These are phyloP conservation scores for Edolisoma coerulescens DNA, from an alignment of 2,113 vertebrate genomes.

Conservation along the genomic window DNA sequence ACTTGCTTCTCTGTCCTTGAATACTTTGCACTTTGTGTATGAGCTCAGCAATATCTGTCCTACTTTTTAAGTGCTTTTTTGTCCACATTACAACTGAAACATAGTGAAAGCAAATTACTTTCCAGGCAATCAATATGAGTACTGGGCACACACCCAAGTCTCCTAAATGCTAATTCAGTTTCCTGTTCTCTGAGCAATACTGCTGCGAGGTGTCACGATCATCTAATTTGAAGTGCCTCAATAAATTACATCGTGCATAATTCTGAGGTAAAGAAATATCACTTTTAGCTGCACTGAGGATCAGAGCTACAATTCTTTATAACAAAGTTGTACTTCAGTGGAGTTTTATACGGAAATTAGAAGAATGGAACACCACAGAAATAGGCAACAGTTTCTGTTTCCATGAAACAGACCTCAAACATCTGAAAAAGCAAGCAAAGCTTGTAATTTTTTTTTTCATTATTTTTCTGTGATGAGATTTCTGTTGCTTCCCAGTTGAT, in stretches of 20 bases:
- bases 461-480: neutral
- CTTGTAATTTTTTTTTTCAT: neutral
- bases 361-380: neutral
- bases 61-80: constrained; percentile 3
- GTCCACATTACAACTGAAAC: neutral
- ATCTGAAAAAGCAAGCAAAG: neutral
- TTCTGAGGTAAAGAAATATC: neutral
- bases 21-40: neutral
- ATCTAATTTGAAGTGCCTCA: neutral
- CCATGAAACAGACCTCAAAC: neutral
- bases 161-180: neutral
- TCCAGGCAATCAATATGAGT: neutral
- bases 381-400: neutral
- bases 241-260: neutral
- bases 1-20: neutral
- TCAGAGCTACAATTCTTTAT: neutral
- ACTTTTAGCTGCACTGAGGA: neutral
- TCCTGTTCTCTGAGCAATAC: neutral
- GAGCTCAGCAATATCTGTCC: neutral
- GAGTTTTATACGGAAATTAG: neutral
- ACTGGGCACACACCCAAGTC: neutral
- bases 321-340: neutral
- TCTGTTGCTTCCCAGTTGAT: neutral
- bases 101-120: neutral
- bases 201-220: neutral